A percentile compares a stretch with the other conserved stretches of the same genome.
phyloP scores from a whole-genome alignment of 2,888 invertebrate genomes.

The Papilio protenor region DNA sequence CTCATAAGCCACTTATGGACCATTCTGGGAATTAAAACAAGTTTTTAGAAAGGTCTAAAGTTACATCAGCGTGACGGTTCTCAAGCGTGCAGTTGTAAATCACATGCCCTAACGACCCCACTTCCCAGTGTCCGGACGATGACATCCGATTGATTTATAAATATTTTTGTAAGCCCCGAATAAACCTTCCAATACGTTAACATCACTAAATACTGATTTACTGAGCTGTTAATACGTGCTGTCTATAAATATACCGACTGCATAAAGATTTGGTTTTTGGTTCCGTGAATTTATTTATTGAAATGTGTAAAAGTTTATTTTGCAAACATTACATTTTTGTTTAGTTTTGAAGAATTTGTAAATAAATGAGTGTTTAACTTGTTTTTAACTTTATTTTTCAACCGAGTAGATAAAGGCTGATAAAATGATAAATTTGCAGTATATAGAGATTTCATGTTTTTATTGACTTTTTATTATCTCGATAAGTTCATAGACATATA shows the following conservation, averaged over 20 bases:
- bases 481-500: neutral
- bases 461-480: neutral
- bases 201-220: slow-evolving; percentile 14
- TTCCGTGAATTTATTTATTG: neutral
- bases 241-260: slow-evolving; percentile 4
- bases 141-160: slow-evolving; percentile 45
- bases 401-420: no score
- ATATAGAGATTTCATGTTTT: no score
- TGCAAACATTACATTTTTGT: neutral
- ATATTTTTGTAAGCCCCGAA: slow-evolving; percentile 28
- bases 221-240: neutral
- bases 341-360: no score
- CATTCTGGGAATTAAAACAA: slow-evolving; percentile 62
- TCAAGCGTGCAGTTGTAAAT: slow-evolving; percentile 54
- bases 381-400: neutral
- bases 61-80: slow-evolving; percentile 58
- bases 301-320: neutral
- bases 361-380: neutral
- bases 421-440: neutral
- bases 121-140: slow-evolving; percentile 57
- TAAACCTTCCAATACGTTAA: slow-evolving; percentile 7
- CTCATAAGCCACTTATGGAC: slow-evolving; percentile 53
- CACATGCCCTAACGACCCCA: slow-evolving; percentile 57
- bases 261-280: neutral
- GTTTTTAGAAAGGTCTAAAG: slow-evolving; percentile 57